A percentile compares a stretch with the other conserved stretches of the same genome.
These are phyloP conservation scores for Petrocephalus sullivani DNA, from an alignment of 2,797 vertebrate species.

Conservation along the genomic window DNA sequence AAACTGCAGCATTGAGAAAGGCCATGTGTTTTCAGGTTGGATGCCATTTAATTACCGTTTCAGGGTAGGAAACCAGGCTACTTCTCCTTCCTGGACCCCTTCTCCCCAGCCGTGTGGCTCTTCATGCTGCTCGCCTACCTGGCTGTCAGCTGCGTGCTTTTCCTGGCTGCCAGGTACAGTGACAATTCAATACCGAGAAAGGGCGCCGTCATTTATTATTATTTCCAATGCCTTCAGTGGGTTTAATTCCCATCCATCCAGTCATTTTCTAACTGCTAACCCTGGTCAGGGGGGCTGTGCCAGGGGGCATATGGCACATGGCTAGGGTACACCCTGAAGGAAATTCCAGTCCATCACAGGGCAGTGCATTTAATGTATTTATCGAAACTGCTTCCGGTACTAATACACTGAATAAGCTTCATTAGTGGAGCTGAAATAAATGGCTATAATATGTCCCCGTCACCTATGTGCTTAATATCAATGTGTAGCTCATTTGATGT, in stretches of 20 bases:
- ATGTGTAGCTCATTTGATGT: background rate
- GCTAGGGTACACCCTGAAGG: no score
- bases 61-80: slow-evolving; percentile 90
- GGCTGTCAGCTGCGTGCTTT: slow-evolving; percentile 87
- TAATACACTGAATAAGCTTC: background rate
- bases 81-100: slow-evolving; percentile 94
- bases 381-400: background rate
- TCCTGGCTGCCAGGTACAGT: slow-evolving; percentile 84
- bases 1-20: slow-evolving; percentile 21
- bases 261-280: background rate
- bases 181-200: background rate
- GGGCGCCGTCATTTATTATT: background rate
- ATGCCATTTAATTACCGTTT: slow-evolving; percentile 23
- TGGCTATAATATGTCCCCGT: background rate
- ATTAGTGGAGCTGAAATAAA: background rate
- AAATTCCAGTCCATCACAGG: background rate
- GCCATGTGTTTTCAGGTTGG: slow-evolving; percentile 18
- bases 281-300: no score
- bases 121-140: slow-evolving; percentile 94
- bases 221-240: background rate
- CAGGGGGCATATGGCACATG: no score
- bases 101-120: slow-evolving; percentile 89
- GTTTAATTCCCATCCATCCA: background rate
- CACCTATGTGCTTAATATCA: background rate
- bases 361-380: background rate